Percentiles rank a stretch among this genome's conserved stretches.
Conservation (phyloP, 2,888 invertebrate genomes). For the Tricholauxania praeusta region DNA sequence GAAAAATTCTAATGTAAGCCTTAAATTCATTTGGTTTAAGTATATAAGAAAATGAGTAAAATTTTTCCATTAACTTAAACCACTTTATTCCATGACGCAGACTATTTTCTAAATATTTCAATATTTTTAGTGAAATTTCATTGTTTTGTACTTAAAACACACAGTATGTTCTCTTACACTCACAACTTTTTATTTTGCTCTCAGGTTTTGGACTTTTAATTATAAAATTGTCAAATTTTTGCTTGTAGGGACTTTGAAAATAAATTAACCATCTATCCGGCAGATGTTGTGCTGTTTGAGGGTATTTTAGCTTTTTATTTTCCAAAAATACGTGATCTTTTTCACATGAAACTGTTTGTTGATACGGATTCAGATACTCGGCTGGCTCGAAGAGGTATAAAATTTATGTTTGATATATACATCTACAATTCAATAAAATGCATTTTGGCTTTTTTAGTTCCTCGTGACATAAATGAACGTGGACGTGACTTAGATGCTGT, state of each 20-base stretch:
- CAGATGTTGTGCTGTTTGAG: slow-evolving; percentile 97
- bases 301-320: slow-evolving; percentile 99
- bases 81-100: too few species aligned
- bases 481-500: slow-evolving; percentile 95
- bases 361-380: slow-evolving; percentile 99
- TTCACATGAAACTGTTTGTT: slow-evolving; percentile 99
- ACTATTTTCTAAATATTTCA: too few species aligned
- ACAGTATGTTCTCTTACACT: background rate
- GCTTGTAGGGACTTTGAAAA: slow-evolving; percentile 73
- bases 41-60: too few species aligned
- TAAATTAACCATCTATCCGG: slow-evolving; percentile 87
- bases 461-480: slow-evolving; percentile 94
- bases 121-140: too few species aligned
- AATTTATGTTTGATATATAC: background rate
- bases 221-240: background rate
- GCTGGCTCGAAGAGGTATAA: slow-evolving; percentile 90
- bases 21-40: too few species aligned
- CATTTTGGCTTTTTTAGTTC: slow-evolving; percentile 75
- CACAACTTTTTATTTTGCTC: too few species aligned
- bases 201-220: too few species aligned
- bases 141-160: background rate
- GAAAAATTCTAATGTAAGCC: too few species aligned
- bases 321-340: slow-evolving; percentile 91
- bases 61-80: too few species aligned
- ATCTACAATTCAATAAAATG: background rate